These are phyloP conservation scores for Grammomys surdaster DNA, from an alignment of 2,113 vertebrate species.

Conservation along the genomic window DNA sequence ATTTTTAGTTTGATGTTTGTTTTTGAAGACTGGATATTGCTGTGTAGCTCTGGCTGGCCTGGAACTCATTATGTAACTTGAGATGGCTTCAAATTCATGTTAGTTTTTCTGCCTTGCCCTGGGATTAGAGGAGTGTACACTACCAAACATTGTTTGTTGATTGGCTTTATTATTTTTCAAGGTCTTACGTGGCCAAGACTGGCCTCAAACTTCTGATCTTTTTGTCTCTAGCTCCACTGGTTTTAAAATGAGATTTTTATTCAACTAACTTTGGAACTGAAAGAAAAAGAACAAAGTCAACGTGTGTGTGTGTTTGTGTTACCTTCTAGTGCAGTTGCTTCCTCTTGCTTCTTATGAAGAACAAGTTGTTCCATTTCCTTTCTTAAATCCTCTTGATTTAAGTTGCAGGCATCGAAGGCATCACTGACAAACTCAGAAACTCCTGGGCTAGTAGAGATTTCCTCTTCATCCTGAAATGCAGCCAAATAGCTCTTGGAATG, in stretches of 20 bases:
- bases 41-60: neutral
- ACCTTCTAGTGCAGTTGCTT: conserved; percentile 89
- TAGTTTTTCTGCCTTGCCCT: neutral
- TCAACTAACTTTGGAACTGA: neutral
- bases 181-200: neutral
- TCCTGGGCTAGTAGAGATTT: conserved; percentile 97
- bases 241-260: neutral
- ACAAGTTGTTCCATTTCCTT: conserved; percentile 99
- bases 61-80: neutral
- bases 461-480: conserved; percentile 92
- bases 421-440: conserved; percentile 99
- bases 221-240: neutral
- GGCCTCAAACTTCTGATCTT: neutral
- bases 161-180: neutral
- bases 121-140: neutral
- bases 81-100: neutral
- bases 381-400: conserved; percentile 96
- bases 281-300: neutral
- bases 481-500: conserved; percentile 27
- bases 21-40: neutral
- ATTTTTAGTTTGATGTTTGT: neutral
- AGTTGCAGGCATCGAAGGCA: conserved; percentile 93
- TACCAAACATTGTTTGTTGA: neutral
- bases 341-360: conserved; percentile 93
- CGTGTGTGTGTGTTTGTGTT: neutral